Conservation (phyloP, 1,140 invertebrate genomes). For the Melanaphis sacchari region DNA sequence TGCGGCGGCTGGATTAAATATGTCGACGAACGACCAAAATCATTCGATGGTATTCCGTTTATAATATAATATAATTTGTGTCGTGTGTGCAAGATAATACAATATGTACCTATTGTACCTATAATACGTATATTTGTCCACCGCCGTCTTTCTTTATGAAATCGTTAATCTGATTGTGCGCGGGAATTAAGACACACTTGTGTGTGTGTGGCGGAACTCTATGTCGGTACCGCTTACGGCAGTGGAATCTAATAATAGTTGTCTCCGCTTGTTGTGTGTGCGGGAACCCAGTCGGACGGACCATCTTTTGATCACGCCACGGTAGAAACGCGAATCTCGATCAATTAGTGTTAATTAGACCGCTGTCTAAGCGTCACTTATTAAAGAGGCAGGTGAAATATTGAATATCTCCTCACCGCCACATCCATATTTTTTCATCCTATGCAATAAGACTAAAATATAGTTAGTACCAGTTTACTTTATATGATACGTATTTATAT, state of each 20-base stretch:
- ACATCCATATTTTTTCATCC: neutral
- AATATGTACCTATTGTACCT: neutral
- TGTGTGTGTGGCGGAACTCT: no score
- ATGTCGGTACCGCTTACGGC: neutral
- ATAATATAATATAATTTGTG: neutral
- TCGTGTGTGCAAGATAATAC: neutral
- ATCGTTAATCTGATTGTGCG: conserved; percentile 22
- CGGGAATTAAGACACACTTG: no score
- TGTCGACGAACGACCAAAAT: neutral
- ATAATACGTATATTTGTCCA: neutral
- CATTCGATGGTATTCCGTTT: neutral
- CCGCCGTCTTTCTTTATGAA: neutral
- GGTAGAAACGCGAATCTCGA: neutral
- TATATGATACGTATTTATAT: no score
- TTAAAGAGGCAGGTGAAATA: neutral
- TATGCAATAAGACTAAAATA: neutral
- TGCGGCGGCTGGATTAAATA: neutral
- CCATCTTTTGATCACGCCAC: neutral
- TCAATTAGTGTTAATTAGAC: conserved; percentile 13
- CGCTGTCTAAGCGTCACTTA: neutral
- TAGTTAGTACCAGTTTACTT: no score
- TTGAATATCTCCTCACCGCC: neutral
- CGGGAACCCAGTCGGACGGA: neutral
- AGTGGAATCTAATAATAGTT: conserved; percentile 12
- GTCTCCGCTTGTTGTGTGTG: neutral